Evolutionary conservation across 2,113 vertebrate genomes (phyloP), one percentile per base, ranked within the genome.

Genomic region (Marcusenius ussheri): DNA sequence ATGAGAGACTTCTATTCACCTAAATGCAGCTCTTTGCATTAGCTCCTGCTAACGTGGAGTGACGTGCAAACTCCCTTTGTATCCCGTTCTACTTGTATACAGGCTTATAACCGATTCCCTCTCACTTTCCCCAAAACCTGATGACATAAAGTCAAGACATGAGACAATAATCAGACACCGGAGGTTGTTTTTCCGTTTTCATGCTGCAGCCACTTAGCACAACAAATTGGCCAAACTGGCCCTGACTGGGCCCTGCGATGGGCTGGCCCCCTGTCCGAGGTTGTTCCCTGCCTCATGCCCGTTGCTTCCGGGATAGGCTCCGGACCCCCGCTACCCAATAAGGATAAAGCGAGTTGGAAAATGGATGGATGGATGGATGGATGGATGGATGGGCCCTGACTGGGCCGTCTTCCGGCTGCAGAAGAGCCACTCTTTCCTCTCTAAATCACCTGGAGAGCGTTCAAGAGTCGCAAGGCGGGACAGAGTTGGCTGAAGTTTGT

Each of bases 211-310:
- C 8, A 31, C 27, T 77, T 13, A 21, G 83, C 89, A 91, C 91
- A 90, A 89, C 91, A 92, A 91, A 93, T 89, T 92, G 24, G 24
- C 58, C 58, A 62, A n/a, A 62, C 58, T 83, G 91, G 89, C 92
- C 77, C 24, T 87, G 56, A 62, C 83, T 91, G 88, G 88, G 91
- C 46, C 90, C 83, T 91, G 88, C n/a, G n/a, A n/a, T n/a, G n/a
- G n/a, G n/a, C n/a, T n/a, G n/a, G n/a, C n/a, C n/a, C n/a, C n/a
- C n/a, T n/a, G n/a, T n/a, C n/a, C n/a, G n/a, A n/a, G n/a, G n/a
- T n/a, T n/a, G n/a, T n/a, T n/a, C n/a, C n/a, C n/a, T n/a, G n/a
- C n/a, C n/a, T n/a, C n/a, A n/a, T n/a, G n/a, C n/a, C n/a, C n/a
- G n/a, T n/a, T n/a, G n/a, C n/a, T n/a, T n/a, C n/a, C n/a, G n/a